Conservation (phyloP, 2,888 invertebrate genomes). For the Ommatoiulus sabulosus region DNA sequence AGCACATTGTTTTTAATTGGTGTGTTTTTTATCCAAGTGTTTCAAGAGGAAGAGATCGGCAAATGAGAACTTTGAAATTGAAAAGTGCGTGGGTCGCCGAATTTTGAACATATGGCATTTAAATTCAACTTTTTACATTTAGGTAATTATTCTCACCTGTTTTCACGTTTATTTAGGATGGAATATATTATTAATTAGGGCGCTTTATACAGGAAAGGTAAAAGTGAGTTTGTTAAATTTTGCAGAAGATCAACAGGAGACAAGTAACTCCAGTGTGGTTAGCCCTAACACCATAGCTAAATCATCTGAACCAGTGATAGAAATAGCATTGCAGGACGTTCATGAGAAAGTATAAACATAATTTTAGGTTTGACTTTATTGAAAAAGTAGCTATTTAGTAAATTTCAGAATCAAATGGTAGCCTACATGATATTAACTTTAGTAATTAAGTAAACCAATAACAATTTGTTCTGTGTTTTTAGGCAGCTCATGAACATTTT, state of each 20-base stretch:
- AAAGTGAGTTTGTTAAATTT: not conserved
- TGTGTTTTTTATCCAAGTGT: not conserved
- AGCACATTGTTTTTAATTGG: not conserved
- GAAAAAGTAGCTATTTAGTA: no score
- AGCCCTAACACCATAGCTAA: not conserved
- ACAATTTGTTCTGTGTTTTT: no score
- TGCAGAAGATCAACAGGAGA: not conserved
- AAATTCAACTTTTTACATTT: constrained; percentile 14
- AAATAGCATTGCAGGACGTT: constrained; percentile 22
- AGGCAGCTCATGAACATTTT: not conserved
- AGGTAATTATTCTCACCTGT: not conserved
- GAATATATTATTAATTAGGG: not conserved
- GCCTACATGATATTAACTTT: no score
- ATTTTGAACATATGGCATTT: not conserved
- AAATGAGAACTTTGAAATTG: not conserved
- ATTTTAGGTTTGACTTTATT: not conserved
- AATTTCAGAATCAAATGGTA: no score
- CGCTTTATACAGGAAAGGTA: not conserved
- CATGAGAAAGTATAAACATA: not conserved
- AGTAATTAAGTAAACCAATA: no score
- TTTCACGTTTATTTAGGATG: not conserved
- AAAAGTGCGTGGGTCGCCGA: not conserved
- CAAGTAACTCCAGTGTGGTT: not conserved
- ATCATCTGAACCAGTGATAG: not conserved
- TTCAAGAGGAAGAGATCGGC: no score